A percentile compares a stretch with the other conserved stretches of the same genome.
These are phyloP conservation scores for Atta cephalotes DNA, from an alignment of 1,140 invertebrate species.

Conservation along the genomic window DNA sequence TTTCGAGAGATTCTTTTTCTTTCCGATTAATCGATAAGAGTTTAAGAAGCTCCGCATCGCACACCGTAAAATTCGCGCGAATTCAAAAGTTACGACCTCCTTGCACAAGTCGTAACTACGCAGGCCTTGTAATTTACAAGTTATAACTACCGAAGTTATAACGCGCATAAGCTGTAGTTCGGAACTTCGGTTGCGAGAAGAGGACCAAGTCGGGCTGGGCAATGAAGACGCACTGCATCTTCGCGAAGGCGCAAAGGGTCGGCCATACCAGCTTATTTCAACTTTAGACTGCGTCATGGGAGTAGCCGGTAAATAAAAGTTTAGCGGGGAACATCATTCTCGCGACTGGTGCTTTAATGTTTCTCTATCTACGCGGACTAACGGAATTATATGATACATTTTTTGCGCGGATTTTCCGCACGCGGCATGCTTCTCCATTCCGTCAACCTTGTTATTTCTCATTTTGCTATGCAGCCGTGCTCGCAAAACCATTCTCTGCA, in stretches of 20 bases:
- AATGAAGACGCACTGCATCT: slow-evolving; percentile 70
- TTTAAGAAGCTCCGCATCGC: background rate
- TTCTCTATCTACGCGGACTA: slow-evolving; percentile 48
- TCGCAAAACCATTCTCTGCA: slow-evolving; percentile 34
- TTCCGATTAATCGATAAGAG: background rate
- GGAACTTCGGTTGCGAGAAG: slow-evolving; percentile 51
- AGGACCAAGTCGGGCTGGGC: slow-evolving; percentile 30
- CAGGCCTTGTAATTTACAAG: slow-evolving; percentile 73
- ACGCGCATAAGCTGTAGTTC: slow-evolving; percentile 58
- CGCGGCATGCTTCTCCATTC: slow-evolving; percentile 13
- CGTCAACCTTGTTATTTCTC: slow-evolving; percentile 49
- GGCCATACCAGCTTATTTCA: slow-evolving; percentile 64
- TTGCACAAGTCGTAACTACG: slow-evolving; percentile 48
- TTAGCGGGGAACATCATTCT: background rate
- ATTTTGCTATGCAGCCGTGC: slow-evolving; percentile 31
- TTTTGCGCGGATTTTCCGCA: slow-evolving; percentile 17
- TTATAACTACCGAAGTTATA: slow-evolving; percentile 74
- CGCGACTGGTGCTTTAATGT: slow-evolving; percentile 1
- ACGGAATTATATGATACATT: slow-evolving; percentile 48
- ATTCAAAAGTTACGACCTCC: slow-evolving; percentile 62
- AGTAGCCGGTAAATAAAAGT: slow-evolving; percentile 45
- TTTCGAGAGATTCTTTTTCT: background rate
- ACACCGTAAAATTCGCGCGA: slow-evolving; percentile 50
- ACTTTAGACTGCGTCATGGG: slow-evolving; percentile 60
- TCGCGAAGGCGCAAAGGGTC: slow-evolving; percentile 57